Evolutionary conservation across 92 coral and sea anemone genomes (phyloP).

Genomic region (Scolanthus callimorphus): DNA sequence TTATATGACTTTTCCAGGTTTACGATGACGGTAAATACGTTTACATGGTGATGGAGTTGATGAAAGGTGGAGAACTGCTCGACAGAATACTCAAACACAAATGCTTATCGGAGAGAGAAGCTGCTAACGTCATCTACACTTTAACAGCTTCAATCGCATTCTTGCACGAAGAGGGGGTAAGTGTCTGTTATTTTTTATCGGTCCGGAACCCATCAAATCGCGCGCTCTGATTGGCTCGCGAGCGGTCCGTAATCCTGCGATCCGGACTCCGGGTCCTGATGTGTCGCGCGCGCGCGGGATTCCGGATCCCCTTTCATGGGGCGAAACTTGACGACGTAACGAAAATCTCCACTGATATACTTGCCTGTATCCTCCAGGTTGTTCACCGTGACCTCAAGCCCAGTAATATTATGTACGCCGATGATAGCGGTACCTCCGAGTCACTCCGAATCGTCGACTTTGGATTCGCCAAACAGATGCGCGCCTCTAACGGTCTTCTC

Average conservation of each 20-base stretch:
- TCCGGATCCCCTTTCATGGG: too few relatives aligned
- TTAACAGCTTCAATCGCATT: slow-evolving; percentile 76
- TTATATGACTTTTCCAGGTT: slow-evolving; percentile 61
- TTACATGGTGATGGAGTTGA: slow-evolving; percentile 91
- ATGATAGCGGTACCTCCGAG: slow-evolving; percentile 82
- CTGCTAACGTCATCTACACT: slow-evolving; percentile 90
- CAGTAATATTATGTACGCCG: slow-evolving; percentile 95
- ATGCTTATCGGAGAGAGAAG: slow-evolving; percentile 88
- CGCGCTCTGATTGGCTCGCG: too few relatives aligned
- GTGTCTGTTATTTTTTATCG: slow-evolving; percentile 23
- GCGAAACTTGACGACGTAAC: too few relatives aligned
- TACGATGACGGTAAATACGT: slow-evolving; percentile 92
- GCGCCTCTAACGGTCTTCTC: slow-evolving; percentile 94
- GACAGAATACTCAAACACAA: slow-evolving; percentile 95
- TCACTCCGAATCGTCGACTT: slow-evolving; percentile 94
- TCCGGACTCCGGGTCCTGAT: too few relatives aligned
- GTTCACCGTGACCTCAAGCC: slow-evolving; percentile 98
- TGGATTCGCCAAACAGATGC: slow-evolving; percentile 97
- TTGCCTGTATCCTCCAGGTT: slow-evolving; percentile 56
- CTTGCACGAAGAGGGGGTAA: slow-evolving; percentile 97
- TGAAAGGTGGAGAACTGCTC: slow-evolving; percentile 94
- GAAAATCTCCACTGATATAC: too few relatives aligned
- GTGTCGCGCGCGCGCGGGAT: too few relatives aligned
- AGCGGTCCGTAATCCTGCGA: too few relatives aligned
- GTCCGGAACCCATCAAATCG: too few relatives aligned